Conservation (phyloP, 2,113 vertebrate genomes). For the Ceratotherium simum region DNA sequence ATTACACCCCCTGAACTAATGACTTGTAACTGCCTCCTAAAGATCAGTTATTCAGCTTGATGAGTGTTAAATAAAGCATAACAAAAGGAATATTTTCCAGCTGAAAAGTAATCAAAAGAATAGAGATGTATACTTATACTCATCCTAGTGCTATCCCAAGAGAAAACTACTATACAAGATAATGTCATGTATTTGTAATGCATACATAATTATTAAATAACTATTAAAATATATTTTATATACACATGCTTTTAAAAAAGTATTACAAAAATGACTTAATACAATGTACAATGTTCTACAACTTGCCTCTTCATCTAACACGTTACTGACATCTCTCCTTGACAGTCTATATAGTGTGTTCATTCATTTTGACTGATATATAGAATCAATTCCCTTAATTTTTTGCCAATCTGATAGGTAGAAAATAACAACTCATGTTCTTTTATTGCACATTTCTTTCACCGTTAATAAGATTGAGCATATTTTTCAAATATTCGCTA, state of each 20-base stretch:
- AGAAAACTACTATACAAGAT: not conserved
- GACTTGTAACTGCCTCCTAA: not conserved
- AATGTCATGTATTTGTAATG: not conserved
- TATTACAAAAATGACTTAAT: not conserved
- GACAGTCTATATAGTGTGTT: not conserved
- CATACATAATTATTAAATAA: not conserved
- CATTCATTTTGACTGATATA: not conserved
- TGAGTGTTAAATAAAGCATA: slow-evolving; percentile 19
- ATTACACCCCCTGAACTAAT: not conserved
- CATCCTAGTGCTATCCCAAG: not conserved
- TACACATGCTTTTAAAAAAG: not conserved
- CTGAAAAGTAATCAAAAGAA: slow-evolving; percentile 6
- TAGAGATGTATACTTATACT: not conserved
- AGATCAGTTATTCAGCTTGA: not conserved
- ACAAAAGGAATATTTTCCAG: not conserved
- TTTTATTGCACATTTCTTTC: slow-evolving; percentile 3
- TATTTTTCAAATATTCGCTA: slow-evolving; percentile 28
- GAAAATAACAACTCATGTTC: slow-evolving; percentile 6
- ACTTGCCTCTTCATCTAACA: not conserved
- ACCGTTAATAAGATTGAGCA: not conserved
- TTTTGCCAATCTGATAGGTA: not conserved
- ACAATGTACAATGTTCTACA: not conserved
- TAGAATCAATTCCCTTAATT: not conserved
- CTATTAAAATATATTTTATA: not conserved
- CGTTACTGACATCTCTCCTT: not conserved